Evolutionary conservation across 2,888 invertebrate species (phyloP).

Genomic region (Synergus laeviventris): DNA sequence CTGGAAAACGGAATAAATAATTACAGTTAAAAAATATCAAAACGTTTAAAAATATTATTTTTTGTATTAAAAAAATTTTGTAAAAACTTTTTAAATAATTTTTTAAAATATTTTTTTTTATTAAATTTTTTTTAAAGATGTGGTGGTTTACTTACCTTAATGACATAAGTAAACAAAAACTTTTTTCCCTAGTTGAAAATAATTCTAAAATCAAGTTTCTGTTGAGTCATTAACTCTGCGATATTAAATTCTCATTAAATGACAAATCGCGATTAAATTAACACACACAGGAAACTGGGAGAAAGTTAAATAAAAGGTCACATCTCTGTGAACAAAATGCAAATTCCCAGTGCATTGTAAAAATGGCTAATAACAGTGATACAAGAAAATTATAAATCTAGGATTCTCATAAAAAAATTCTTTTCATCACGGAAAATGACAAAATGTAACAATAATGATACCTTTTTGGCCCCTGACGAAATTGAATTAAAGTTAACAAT

Average conservation of each 20-base stretch:
- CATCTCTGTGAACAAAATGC: neutral
- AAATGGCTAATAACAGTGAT: constrained; percentile 4
- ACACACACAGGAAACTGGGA: neutral
- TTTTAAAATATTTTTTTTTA: too few species aligned
- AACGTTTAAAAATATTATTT: too few species aligned
- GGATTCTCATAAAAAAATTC: neutral
- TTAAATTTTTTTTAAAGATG: too few species aligned
- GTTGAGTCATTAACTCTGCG: neutral
- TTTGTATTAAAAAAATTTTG: too few species aligned
- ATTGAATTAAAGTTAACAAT: neutral
- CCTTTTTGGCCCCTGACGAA: neutral
- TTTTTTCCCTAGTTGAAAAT: too few species aligned
- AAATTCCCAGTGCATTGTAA: constrained; percentile 17
- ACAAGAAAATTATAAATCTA: neutral
- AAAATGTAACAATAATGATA: neutral
- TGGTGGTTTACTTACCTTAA: too few species aligned
- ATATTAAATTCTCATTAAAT: neutral
- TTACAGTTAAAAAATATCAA: neutral
- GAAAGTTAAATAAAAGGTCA: constrained; percentile 3
- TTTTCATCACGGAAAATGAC: neutral
- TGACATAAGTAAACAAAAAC: too few species aligned
- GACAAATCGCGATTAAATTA: neutral
- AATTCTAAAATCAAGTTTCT: too few species aligned
- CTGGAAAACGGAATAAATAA: neutral
- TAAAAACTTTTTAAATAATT: too few species aligned